Base-by-base conservation (phyloP, 2,888 invertebrate species). In the Rhabditoides inermis region DNA sequence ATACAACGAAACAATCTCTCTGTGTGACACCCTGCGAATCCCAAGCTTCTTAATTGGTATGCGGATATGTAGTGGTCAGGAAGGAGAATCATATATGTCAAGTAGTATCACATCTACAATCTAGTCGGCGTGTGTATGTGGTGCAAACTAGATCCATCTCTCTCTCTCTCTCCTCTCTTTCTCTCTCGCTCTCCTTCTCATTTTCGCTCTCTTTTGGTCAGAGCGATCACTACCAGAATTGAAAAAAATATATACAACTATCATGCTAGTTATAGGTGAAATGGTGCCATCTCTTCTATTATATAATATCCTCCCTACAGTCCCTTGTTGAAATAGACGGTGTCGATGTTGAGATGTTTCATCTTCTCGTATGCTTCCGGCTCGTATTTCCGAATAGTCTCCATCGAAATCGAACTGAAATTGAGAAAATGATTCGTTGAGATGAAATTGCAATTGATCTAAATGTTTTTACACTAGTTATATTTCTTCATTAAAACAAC, bases 271-370 rank as follows among this genome's bases (percentile, higher is more conserved):
- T 6, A n/a, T 6, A 26, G 2, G 12, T 39, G 15, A 12, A 28
- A 18, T 39, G 28, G 7, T 10, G 7, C n/a, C 26, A 23, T 27
- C 47, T 28, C 30, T 48, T 23, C 41, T 22, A 25, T 20, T 23
- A 7, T 35, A 25, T 36, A 25, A 20, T 45, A 32, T 32, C 7
- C 7, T 32, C 22, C 20, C 27, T 55, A 69, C 10, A 69, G 50
- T 35, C 69, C 69, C 49, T 69, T 69, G 58, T 69, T 69, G 54
- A 68, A 69, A 51, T 53, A 69, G 15, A 68, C 68, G 12, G 51
- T 49, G n/a, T 59, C 56, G 36, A 65, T 53, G 23, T 60, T 58
- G 23, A 56, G 50, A 30, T 53, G 40, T 40, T 61, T 58, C 44
- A 69, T 32, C 23, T 61, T 63, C 35, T 66, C 68, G 49, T 66